Percentiles rank a stretch among this genome's conserved stretches.
These are phyloP conservation scores for Augochlora pura DNA, from an alignment of 1,140 invertebrate genomes.

Conservation along the genomic window DNA sequence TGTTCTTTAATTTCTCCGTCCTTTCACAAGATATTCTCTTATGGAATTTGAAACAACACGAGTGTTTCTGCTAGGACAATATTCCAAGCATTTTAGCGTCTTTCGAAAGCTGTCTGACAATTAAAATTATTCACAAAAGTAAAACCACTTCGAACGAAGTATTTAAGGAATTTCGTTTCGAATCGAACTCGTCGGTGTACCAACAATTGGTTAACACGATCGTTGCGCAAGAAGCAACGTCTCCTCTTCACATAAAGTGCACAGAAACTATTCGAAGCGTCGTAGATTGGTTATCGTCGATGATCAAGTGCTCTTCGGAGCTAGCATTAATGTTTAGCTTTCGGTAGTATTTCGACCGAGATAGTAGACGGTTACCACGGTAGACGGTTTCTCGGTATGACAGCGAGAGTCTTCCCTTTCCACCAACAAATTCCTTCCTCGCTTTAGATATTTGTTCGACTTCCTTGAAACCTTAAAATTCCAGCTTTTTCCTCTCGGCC, in stretches of 20 bases:
- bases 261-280: neutral
- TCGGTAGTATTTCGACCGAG: neutral
- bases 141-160: no score
- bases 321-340: slow-evolving; percentile 3
- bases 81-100: no score
- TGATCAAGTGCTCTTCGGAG: neutral
- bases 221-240: neutral
- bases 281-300: neutral
- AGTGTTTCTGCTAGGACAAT: no score
- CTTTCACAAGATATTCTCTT: no score
- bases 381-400: neutral
- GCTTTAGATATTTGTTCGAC: slow-evolving; percentile 24
- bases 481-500: slow-evolving; percentile 2
- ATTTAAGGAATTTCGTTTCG: no score
- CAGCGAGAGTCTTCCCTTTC: neutral
- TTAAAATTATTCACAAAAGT: no score
- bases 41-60: no score
- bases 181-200: no score
- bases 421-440: slow-evolving; percentile 7
- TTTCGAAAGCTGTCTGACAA: no score
- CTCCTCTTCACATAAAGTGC: no score
- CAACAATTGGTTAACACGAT: neutral
- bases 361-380: no score
- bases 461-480: slow-evolving; percentile 14
- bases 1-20: no score